phyloP scores from a whole-genome alignment of 2,113 vertebrate species.

The Hylia prasina region DNA sequence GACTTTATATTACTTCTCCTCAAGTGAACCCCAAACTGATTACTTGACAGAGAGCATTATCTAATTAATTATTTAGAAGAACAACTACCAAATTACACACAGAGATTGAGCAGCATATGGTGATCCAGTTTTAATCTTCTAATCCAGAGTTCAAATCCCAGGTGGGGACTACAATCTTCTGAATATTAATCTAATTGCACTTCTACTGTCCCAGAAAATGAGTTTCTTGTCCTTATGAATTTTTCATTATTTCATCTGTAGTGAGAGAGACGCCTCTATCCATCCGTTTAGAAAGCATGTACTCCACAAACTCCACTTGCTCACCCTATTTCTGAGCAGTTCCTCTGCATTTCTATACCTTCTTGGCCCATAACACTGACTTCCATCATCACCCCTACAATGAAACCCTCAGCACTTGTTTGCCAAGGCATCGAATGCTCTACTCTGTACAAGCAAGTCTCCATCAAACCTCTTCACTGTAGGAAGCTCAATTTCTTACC shows the following conservation, averaged over 20 bases:
- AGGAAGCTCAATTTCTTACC: neutral
- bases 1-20: slow-evolving; percentile 11
- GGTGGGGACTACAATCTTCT: neutral
- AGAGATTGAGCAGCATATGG: slow-evolving; percentile 48
- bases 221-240: neutral
- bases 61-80: slow-evolving; percentile 54
- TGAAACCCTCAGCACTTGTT: neutral
- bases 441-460: neutral
- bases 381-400: neutral
- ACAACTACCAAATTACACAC: slow-evolving; percentile 35
- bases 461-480: neutral
- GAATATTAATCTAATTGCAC: neutral
- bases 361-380: neutral
- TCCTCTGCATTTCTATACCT: neutral
- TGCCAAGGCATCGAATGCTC: fast-evolving
- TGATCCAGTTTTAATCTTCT: slow-evolving; percentile 25
- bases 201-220: neutral
- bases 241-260: neutral
- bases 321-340: neutral
- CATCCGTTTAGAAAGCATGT: neutral
- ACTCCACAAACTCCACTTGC: neutral
- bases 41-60: slow-evolving; percentile 18
- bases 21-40: slow-evolving; percentile 9
- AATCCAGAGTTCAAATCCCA: slow-evolving; percentile 26
- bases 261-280: neutral